Percentiles rank a stretch among this genome's conserved stretches.
Evolutionary conservation across 2,113 vertebrate species (phyloP).

Genomic region (Macroglossus sobrinus): DNA sequence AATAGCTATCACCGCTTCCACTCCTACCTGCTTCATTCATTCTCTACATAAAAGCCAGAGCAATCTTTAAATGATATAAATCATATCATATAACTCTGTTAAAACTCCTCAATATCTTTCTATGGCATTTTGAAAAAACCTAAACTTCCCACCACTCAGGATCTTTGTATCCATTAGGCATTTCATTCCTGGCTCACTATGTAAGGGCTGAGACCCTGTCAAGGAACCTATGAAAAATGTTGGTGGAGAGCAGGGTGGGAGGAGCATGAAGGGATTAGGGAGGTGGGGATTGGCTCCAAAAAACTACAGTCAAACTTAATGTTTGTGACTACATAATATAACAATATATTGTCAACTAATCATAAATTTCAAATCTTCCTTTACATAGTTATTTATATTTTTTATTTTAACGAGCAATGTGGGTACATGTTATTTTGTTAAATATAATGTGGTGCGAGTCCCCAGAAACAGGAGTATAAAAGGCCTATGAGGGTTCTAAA

Average conservation of each 20-base stretch:
- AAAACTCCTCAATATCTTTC: neutral
- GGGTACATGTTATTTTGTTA: neutral
- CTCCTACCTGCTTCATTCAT: neutral
- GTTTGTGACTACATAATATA: neutral
- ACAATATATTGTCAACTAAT: neutral
- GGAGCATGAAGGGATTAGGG: no score
- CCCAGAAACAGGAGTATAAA: neutral
- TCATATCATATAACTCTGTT: neutral
- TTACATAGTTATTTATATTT: neutral
- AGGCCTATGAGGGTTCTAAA: neutral
- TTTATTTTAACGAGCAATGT: neutral
- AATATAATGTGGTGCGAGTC: neutral
- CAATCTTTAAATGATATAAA: neutral
- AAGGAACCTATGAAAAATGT: neutral
- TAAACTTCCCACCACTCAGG: neutral
- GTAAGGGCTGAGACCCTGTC: neutral
- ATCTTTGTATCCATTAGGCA: neutral
- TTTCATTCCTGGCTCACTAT: neutral
- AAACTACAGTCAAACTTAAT: neutral
- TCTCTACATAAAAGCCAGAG: neutral
- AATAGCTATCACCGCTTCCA: neutral
- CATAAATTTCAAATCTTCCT: neutral
- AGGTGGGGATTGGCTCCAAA: neutral
- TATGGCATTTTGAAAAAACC: neutral
- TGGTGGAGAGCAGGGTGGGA: neutral